A percentile compares a stretch with the other conserved stretches of the same genome.
Evolutionary conservation across 1,140 invertebrate genomes (phyloP).

Genomic region (Epicauta chinensis): DNA sequence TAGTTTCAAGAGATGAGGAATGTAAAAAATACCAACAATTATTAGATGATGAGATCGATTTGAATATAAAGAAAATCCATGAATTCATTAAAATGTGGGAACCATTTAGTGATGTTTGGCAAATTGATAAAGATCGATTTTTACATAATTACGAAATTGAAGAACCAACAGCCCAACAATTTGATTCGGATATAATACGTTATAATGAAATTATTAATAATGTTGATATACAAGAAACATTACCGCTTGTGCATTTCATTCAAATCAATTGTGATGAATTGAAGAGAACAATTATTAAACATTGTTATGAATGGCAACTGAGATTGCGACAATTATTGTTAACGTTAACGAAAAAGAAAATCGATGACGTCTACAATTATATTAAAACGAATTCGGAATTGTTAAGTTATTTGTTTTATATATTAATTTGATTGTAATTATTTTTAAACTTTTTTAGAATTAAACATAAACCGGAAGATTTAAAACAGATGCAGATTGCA

Average conservation of each 20-base stretch:
- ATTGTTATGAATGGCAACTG: constrained; percentile 76
- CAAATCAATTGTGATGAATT: constrained; percentile 67
- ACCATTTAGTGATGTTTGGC: constrained; percentile 73
- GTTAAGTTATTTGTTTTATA: constrained; percentile 30
- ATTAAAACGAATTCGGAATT: constrained; percentile 45
- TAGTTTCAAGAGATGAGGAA: constrained; percentile 53
- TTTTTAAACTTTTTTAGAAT: constrained; percentile 42
- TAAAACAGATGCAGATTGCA: constrained; percentile 52
- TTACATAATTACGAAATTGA: constrained; percentile 61
- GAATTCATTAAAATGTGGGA: constrained; percentile 70
- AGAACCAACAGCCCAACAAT: constrained; percentile 64
- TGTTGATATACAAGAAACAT: constrained; percentile 69
- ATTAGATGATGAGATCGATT: constrained; percentile 53
- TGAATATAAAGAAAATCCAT: constrained; percentile 51
- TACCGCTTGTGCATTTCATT: constrained; percentile 69
- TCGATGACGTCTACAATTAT: constrained; percentile 59
- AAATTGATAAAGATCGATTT: constrained; percentile 71
- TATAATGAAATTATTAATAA: constrained; percentile 72
- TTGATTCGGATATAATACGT: constrained; percentile 70
- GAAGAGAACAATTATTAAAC: constrained; percentile 68
- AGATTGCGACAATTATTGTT: constrained; percentile 62
- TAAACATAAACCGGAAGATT: constrained; percentile 50
- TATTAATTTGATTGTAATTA: neutral
- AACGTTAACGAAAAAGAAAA: constrained; percentile 57
- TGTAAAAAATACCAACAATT: constrained; percentile 52